Evolutionary conservation across 2,113 vertebrate genomes (phyloP), one percentile per base, ranked within the genome.

Genomic region (Callipepla squamata): DNA sequence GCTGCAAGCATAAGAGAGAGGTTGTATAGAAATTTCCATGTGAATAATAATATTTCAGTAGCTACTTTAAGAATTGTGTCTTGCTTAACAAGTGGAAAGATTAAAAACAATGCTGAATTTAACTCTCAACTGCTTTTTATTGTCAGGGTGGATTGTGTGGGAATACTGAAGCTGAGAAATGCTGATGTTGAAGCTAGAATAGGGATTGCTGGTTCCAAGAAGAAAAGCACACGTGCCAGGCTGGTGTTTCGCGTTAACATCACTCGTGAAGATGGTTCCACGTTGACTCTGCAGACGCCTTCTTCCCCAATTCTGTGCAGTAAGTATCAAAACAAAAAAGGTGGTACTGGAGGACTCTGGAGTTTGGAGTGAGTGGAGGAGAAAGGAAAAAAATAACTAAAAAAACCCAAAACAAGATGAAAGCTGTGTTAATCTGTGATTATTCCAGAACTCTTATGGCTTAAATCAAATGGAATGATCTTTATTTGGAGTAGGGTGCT

Each of bases 171-270:
- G 97, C 98, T 99, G 67, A 98, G 99, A 81, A 99, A 99, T 51
- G 99, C 99, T 36, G 99, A 99, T 50, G 99, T 99, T 16, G 99
- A 99, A 97, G 99, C 99, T 92, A 98, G 99, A 91, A 99, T 99
- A 75, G 99, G 99, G 40, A 98, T 99, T 81, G 99, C 98, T 3
- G 99, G 99, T 45, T 99, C 99, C 47, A 99, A 99, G 98, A 99
- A 99, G 93, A 99, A 99, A 92, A 99, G 99, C 96, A 99, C 99
- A 28, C 99, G 99, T 7, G 99, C 99, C 73, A 98, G 99, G 74
- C 97, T 99, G 90, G 99, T 99, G 80, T 99, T 99, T 93, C 98
- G 99, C 45, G 99, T 99, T 93, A 99, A 98, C 96, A 98, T 99
- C 95, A 97, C 98, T 11, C 98, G 98, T 83, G 97, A 98, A 80